phyloP scores from a whole-genome alignment of 2,888 invertebrate species.

The Resseliella maxima region DNA sequence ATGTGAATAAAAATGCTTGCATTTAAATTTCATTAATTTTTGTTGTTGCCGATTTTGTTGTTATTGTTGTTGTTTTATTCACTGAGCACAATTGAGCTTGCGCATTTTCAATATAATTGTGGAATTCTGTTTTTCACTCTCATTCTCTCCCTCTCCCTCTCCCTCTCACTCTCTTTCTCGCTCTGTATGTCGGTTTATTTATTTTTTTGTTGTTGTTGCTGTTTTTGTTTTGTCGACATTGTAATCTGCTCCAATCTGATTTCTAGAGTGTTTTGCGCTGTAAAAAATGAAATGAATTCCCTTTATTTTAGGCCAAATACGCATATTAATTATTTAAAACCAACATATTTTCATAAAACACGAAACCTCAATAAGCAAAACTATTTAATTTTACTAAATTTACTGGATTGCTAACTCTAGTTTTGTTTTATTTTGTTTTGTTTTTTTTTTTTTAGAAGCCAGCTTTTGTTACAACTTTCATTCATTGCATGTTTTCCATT shows the following conservation, averaged over 20 bases:
- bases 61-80: background rate
- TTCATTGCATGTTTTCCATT: conserved; percentile 43
- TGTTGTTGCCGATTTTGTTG: background rate
- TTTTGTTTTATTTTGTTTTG: background rate
- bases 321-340: conserved; percentile 55
- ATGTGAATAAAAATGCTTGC: conserved; percentile 51
- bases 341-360: conserved; percentile 52
- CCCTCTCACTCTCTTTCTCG: no score
- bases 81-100: conserved; percentile 35
- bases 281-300: conserved; percentile 44
- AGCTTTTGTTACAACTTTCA: conserved; percentile 33
- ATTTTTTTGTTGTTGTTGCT: background rate
- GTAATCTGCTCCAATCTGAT: conserved; percentile 46
- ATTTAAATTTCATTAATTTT: conserved; percentile 51
- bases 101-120: conserved; percentile 51
- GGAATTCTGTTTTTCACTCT: background rate
- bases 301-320: conserved; percentile 44
- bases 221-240: conserved; percentile 9
- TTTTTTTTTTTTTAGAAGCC: background rate
- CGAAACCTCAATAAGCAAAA: conserved; percentile 4
- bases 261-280: conserved; percentile 36
- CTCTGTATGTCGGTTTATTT: background rate
- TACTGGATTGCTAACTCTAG: background rate
- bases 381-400: conserved; percentile 22
- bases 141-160: no score